A percentile compares a stretch with the other conserved stretches of the same genome.
Evolutionary conservation across 1,140 invertebrate species (phyloP).

Genomic region (Diorhabda sublineata): DNA sequence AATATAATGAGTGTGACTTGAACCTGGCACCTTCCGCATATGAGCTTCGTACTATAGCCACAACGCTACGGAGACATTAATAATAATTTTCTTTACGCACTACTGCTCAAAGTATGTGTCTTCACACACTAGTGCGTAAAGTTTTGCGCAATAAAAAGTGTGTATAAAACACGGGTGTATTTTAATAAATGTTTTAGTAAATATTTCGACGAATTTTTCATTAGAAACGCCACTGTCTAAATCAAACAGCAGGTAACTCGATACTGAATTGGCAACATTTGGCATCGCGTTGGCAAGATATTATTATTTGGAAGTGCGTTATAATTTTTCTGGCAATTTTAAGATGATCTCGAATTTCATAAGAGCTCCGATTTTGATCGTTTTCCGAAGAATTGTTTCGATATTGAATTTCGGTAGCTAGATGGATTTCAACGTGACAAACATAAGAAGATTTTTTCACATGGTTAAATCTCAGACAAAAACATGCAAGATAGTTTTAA

Average conservation of each 20-base stretch:
- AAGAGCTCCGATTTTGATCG: background rate
- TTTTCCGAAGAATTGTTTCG: slow-evolving; percentile 1
- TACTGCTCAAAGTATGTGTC: too few relatives aligned
- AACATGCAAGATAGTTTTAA: too few relatives aligned
- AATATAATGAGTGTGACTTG: too few relatives aligned
- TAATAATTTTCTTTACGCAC: too few relatives aligned
- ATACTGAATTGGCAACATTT: slow-evolving; percentile 33
- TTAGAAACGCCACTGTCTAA: background rate
- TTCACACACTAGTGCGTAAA: too few relatives aligned
- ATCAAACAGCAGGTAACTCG: slow-evolving; percentile 22
- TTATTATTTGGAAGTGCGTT: background rate
- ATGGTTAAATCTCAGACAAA: too few relatives aligned
- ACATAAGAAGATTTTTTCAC: background rate
- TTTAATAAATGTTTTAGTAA: too few relatives aligned
- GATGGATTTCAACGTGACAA: background rate
- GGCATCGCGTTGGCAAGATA: slow-evolving; percentile 11
- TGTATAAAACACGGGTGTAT: too few relatives aligned
- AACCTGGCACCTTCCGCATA: too few relatives aligned
- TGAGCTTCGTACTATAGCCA: too few relatives aligned
- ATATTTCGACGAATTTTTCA: background rate
- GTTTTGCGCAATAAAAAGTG: too few relatives aligned
- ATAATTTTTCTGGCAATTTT: slow-evolving; percentile 3
- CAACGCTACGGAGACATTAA: too few relatives aligned
- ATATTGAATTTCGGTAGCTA: background rate
- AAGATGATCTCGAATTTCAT: background rate